Base-by-base conservation (phyloP, 2,797 vertebrate species). In the Thaleichthys pacificus region DNA sequence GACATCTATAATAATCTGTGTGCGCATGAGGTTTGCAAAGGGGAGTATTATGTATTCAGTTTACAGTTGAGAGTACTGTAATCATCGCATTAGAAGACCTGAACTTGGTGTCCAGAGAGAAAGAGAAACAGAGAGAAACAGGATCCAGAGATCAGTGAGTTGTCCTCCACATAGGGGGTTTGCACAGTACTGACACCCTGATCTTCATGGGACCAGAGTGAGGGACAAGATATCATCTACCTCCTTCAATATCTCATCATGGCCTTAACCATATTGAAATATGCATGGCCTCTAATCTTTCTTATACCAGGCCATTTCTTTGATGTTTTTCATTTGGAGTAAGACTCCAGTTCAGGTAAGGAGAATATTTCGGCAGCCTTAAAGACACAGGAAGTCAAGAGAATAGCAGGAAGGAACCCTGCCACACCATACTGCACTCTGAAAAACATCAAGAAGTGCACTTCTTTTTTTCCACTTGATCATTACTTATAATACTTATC, bases 311-410 rank as follows among this genome's bases (percentile, higher is more conserved):
- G 3, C 19, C 15, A 17, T 4, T 54, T 54, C 4, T 42, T 11
- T 42, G 8, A 42, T 42, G 38, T 42, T 42, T 11, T 42, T 42
- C 38, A 42, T 12, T 42, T 42, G 38, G 38, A 11, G 11, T 2
- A 42, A 22, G 35, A 66, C 21, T 42, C 24, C n/a, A 24, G 64
- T 21, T 35, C 64, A 66, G 24, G 42, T 68, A 35, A 57, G 14
- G 7, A 57, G 70, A 62, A 1, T 0, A 51, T 68, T 24, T 21
- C 1, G 21, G 71, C 22, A 67, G 22, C 61, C 21, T 66, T 6
- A 0, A 5, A 72, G 76, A 74, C 35, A 68, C 61, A 77, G 60
- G 70, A 86, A 75, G 75, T 58, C 32, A 58, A 60, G 67, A 78
- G 64, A 69, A 83, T 66, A 19, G 61, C 74, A 0, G 4, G 61